A percentile compares a stretch with the other conserved stretches of the same genome.
These are phyloP conservation scores for Spodoptera frugiperda DNA, from an alignment of 1,140 invertebrate species.

Conservation along the genomic window DNA sequence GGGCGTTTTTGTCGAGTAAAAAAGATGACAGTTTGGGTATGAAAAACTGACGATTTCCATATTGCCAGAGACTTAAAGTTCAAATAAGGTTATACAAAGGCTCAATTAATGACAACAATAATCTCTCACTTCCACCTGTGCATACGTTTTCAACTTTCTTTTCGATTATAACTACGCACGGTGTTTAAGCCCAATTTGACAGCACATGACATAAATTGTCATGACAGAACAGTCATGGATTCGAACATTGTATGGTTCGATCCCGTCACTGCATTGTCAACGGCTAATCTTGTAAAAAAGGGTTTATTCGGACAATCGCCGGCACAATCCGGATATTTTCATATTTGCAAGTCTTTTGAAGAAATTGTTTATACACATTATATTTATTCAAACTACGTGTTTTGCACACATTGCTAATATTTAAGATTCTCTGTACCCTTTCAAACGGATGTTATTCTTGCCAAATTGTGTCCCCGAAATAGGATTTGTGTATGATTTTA, in stretches of 20 bases:
- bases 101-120: neutral
- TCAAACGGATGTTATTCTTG: slow-evolving; percentile 72
- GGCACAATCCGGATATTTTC: slow-evolving; percentile 74
- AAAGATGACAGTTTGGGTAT: slow-evolving; percentile 14
- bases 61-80: neutral
- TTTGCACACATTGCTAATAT: slow-evolving; percentile 65
- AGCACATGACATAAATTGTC: slow-evolving; percentile 35
- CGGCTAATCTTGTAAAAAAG: slow-evolving; percentile 72
- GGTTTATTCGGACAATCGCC: slow-evolving; percentile 60
- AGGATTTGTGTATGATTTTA: slow-evolving; percentile 61
- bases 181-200: slow-evolving; percentile 33
- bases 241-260: slow-evolving; percentile 50
- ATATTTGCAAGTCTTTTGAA: slow-evolving; percentile 63
- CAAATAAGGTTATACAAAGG: too few species aligned
- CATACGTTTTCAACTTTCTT: slow-evolving; percentile 9
- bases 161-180: slow-evolving; percentile 5
- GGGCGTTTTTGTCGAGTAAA: slow-evolving; percentile 56
- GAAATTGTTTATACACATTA: slow-evolving; percentile 78
- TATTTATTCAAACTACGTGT: slow-evolving; percentile 68
- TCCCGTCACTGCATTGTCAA: slow-evolving; percentile 62
- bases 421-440: slow-evolving; percentile 62
- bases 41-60: slow-evolving; percentile 30
- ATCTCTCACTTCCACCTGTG: slow-evolving; percentile 9
- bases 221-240: slow-evolving; percentile 41
- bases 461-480: slow-evolving; percentile 57